A percentile compares a stretch with the other conserved stretches of the same genome.
Conservation (phyloP, 2,797 vertebrate species). For the Macroramphosus scolopax region DNA sequence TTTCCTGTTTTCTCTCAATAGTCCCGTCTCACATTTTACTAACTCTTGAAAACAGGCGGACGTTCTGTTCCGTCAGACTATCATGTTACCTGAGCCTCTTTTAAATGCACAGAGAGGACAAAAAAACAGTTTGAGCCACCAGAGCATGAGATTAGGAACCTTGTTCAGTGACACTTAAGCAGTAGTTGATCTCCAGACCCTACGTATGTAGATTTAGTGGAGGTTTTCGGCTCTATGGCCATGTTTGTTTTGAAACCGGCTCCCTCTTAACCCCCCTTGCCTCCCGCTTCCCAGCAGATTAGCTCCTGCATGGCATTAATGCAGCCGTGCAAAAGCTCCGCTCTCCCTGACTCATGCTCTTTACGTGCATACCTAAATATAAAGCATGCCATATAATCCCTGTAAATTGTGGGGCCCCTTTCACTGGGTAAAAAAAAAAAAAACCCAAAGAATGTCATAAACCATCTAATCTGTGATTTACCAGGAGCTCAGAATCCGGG, state of each 20-base stretch:
- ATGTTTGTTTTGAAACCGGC: conserved; percentile 75
- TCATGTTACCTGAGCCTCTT: conserved; percentile 16
- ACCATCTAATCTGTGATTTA: conserved; percentile 78
- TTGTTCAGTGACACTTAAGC: conserved; percentile 39
- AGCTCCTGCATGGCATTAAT: conserved; percentile 52
- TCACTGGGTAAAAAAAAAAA: conserved; percentile 72
- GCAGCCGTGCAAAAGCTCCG: conserved; percentile 42
- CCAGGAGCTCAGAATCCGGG: conserved; percentile 49
- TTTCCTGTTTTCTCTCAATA: too few species aligned
- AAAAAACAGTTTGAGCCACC: conserved; percentile 48
- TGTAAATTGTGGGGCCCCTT: conserved; percentile 61
- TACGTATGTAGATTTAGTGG: conserved; percentile 65
- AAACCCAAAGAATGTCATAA: conserved; percentile 78
- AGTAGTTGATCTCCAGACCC: conserved; percentile 44
- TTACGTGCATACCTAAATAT: conserved; percentile 74
- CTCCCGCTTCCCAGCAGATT: conserved; percentile 62
- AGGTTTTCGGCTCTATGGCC: conserved; percentile 58
- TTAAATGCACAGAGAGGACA: conserved; percentile 18
- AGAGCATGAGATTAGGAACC: conserved; percentile 25
- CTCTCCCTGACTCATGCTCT: conserved; percentile 60
- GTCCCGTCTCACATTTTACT: too few species aligned
- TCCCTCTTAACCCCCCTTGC: conserved; percentile 55
- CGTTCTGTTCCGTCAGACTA: conserved; percentile 26
- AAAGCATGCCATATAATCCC: conserved; percentile 72
- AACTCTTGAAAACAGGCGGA: too few species aligned